A percentile compares a stretch with the other conserved stretches of the same genome.
Conservation (phyloP, 2,888 invertebrate species). For the Caenorhabditis angaria region DNA sequence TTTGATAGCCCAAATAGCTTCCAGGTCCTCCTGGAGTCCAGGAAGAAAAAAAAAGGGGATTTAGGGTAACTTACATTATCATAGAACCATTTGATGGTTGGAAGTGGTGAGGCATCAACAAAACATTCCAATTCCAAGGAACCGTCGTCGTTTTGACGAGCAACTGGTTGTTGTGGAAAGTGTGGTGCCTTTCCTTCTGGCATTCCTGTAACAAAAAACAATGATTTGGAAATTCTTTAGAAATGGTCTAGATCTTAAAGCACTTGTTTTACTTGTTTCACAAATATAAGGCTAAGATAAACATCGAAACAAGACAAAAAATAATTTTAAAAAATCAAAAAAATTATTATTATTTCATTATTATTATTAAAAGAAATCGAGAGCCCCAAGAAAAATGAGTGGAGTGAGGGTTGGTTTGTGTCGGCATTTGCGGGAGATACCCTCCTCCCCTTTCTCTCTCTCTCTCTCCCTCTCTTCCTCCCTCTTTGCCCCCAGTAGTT, state of each 20-base stretch:
- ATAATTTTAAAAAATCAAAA: not conserved
- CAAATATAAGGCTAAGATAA: not conserved
- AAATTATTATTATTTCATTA: too few relatives aligned
- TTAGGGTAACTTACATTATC: slow-evolving; percentile 61
- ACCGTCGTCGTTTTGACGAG: slow-evolving; percentile 72
- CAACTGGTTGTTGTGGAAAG: slow-evolving; percentile 73
- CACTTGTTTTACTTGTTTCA: not conserved
- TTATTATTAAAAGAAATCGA: not conserved
- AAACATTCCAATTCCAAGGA: slow-evolving; percentile 72
- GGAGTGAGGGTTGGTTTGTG: not conserved
- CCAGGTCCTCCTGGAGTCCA: too few relatives aligned
- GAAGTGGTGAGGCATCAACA: slow-evolving; percentile 71
- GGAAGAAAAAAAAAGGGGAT: too few relatives aligned
- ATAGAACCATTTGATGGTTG: slow-evolving; percentile 73
- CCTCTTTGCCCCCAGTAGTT: slow-evolving; percentile 2
- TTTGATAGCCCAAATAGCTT: too few relatives aligned
- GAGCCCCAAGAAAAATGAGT: not conserved
- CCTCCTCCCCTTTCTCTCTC: slow-evolving; percentile 1
- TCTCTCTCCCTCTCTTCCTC: not conserved
- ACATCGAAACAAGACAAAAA: not conserved
- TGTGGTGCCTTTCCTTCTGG: slow-evolving; percentile 72
- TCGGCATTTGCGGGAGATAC: not conserved
- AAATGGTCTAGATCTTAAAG: slow-evolving; percentile 3
- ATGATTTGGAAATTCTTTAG: too few relatives aligned
- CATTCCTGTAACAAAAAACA: slow-evolving; percentile 48